Percentiles rank a stretch among this genome's conserved stretches.
phyloP scores from a whole-genome alignment of 2,797 vertebrate species.

The Gambusia yucatana region DNA sequence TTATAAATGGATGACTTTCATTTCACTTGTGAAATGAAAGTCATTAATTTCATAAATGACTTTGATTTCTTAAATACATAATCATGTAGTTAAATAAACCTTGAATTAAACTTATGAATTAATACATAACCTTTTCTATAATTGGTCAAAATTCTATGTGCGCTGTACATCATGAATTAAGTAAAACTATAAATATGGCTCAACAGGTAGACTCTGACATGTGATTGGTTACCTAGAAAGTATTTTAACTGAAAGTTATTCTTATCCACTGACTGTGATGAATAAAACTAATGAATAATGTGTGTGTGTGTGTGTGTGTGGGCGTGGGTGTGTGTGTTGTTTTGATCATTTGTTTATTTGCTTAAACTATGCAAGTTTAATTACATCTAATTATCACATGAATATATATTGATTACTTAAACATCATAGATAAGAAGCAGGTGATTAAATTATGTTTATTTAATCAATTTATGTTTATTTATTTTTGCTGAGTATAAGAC shows the following conservation, averaged over 20 bases:
- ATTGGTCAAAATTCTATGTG: background rate
- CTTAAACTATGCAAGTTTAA: background rate
- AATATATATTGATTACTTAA: background rate
- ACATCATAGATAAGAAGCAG: slow-evolving; percentile 2
- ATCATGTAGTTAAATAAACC: background rate
- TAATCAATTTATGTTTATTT: too few relatives aligned
- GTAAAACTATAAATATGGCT: background rate
- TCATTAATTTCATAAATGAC: background rate
- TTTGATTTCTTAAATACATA: background rate
- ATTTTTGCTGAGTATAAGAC: background rate
- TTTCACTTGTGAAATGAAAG: too few relatives aligned
- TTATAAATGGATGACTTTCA: too few relatives aligned
- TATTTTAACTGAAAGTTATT: background rate
- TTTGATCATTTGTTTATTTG: background rate
- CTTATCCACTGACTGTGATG: background rate
- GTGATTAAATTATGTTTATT: slow-evolving; percentile 13
- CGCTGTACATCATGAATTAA: background rate
- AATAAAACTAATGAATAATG: background rate
- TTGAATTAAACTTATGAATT: background rate
- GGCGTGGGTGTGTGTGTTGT: background rate
- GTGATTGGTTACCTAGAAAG: background rate
- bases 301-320: background rate
- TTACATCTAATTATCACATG: background rate
- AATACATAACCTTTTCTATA: background rate
- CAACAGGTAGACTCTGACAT: background rate